Percentiles rank a stretch among this genome's conserved stretches.
Conservation (phyloP, 64 coral and sea anemone genomes). For the Stylophora pistillata region DNA sequence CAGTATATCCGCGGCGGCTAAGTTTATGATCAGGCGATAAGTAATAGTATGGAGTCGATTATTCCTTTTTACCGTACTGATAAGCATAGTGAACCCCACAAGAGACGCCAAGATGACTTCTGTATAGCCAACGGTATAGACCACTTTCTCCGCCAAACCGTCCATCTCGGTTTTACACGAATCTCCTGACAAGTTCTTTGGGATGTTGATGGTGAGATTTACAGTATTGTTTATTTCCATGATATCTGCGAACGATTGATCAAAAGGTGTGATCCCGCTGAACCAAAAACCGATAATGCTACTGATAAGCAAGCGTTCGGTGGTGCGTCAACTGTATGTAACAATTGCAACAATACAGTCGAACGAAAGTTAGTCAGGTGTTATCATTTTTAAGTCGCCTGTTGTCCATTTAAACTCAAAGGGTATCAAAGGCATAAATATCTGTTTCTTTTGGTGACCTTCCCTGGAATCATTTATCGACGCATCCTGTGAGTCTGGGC, state of each 20-base stretch:
- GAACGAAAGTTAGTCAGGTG: too few species aligned
- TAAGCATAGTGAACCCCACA: slow-evolving; percentile 55
- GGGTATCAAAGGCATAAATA: too few species aligned
- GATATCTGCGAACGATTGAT: background rate
- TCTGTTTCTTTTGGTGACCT: too few species aligned
- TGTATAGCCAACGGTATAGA: slow-evolving; percentile 14
- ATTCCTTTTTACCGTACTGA: slow-evolving; percentile 51
- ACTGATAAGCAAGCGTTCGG: background rate
- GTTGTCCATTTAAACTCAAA: too few species aligned
- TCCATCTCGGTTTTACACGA: slow-evolving; percentile 1
- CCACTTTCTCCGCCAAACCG: background rate
- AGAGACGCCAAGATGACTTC: slow-evolving; percentile 61
- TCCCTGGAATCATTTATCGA: too few species aligned
- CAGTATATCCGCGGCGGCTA: slow-evolving; percentile 73
- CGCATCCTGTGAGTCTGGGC: too few species aligned
- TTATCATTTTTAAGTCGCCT: too few species aligned
- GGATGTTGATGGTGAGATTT: background rate
- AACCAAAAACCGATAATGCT: background rate
- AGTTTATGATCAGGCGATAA: slow-evolving; percentile 77
- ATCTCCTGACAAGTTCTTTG: background rate
- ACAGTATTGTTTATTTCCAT: background rate
- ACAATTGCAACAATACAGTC: too few species aligned
- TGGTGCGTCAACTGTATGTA: too few species aligned
- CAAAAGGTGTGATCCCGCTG: background rate
- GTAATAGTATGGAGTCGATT: slow-evolving; percentile 65